Conservation (phyloP, 2,888 invertebrate genomes). For the Xestia rhomboidea region DNA sequence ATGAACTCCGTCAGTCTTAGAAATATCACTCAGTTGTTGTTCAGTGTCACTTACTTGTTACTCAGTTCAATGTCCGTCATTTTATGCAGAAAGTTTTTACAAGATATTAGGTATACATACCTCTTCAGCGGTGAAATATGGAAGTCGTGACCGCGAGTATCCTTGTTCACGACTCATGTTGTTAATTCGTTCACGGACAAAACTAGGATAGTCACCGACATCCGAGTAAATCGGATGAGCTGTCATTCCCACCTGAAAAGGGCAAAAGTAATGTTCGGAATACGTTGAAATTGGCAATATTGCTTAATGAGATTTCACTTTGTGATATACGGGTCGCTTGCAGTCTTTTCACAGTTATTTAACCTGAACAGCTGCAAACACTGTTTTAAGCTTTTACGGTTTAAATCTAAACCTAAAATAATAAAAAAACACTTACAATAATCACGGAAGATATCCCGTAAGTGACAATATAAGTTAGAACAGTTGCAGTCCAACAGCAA, state of each 20-base stretch:
- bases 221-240: constrained; percentile 89
- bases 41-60: too few relatives aligned
- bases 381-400: too few relatives aligned
- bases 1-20: too few relatives aligned
- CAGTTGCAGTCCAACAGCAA: background rate
- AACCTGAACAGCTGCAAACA: background rate
- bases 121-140: constrained; percentile 85
- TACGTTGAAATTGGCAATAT: background rate
- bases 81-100: too few relatives aligned
- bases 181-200: constrained; percentile 84
- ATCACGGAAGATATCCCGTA: too few relatives aligned
- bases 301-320: background rate
- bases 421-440: too few relatives aligned
- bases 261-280: background rate
- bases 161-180: constrained; percentile 84
- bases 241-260: constrained; percentile 82
- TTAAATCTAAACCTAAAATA: too few relatives aligned
- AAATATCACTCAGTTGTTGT: too few relatives aligned
- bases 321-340: background rate
- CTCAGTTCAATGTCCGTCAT: too few relatives aligned
- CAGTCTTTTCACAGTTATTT: background rate
- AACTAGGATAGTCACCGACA: constrained; percentile 86
- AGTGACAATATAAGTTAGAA: too few relatives aligned
- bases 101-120: constrained; percentile 69
- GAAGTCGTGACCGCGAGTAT: constrained; percentile 85